Evolutionary conservation across 1,140 invertebrate genomes (phyloP).

Genomic region (Capitella teleta): DNA sequence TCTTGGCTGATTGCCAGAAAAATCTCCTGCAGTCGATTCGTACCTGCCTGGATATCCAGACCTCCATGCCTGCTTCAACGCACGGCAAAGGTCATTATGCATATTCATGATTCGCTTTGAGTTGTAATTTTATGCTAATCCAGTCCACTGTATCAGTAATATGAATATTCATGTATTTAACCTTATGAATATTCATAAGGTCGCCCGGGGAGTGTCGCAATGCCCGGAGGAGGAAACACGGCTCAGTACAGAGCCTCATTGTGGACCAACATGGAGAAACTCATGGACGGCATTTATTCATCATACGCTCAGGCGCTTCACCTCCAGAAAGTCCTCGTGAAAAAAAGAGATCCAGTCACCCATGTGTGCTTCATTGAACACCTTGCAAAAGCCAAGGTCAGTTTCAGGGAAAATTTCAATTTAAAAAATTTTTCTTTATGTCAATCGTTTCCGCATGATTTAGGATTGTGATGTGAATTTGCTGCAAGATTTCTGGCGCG

Average conservation of each 20-base stretch:
- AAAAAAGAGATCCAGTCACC: slow-evolving; percentile 47
- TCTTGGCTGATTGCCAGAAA: slow-evolving; percentile 46
- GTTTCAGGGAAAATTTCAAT: neutral
- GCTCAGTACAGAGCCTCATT: slow-evolving; percentile 60
- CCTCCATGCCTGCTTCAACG: no score
- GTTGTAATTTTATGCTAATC: neutral
- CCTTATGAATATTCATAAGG: neutral
- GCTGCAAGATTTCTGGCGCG: slow-evolving; percentile 49
- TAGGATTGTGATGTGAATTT: slow-evolving; percentile 27
- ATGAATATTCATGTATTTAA: neutral
- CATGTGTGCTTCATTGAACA: slow-evolving; percentile 46
- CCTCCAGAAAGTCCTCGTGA: slow-evolving; percentile 44
- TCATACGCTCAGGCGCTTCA: slow-evolving; percentile 53
- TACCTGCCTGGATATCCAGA: slow-evolving; percentile 49
- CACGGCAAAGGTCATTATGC: neutral
- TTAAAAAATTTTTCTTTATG: no score
- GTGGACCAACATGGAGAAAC: slow-evolving; percentile 66
- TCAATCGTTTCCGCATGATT: slow-evolving; percentile 3
- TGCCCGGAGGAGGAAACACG: slow-evolving; percentile 56
- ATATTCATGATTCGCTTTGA: neutral
- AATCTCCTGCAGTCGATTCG: slow-evolving; percentile 50
- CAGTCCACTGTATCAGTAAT: neutral
- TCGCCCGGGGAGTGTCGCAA: slow-evolving; percentile 56
- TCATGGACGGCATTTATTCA: slow-evolving; percentile 59
- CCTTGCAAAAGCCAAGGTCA: slow-evolving; percentile 27